Percentiles rank a stretch among this genome's conserved stretches.
Evolutionary conservation across 2,113 vertebrate species (phyloP).

Genomic region (Podarcis muralis): DNA sequence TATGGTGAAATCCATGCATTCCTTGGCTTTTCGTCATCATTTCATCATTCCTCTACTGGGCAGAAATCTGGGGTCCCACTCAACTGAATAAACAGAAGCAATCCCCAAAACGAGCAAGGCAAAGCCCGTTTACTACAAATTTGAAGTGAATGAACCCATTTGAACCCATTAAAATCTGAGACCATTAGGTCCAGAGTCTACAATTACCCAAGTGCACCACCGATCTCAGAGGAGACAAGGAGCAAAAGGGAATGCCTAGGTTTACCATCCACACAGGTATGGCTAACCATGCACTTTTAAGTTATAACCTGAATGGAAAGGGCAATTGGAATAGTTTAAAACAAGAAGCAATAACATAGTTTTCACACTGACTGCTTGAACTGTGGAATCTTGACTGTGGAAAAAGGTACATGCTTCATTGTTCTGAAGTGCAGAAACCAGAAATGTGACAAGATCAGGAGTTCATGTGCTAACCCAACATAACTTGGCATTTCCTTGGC

Average conservation of each 20-base stretch:
- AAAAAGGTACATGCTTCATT: background rate
- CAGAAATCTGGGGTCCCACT: too few relatives aligned
- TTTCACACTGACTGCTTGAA: background rate
- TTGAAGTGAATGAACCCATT: too few relatives aligned
- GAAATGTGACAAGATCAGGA: background rate
- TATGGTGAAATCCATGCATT: background rate
- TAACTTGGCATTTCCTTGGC: conserved; percentile 37
- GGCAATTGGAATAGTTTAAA: background rate
- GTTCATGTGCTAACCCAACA: conserved; percentile 5
- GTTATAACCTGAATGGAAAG: background rate
- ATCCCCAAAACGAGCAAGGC: too few relatives aligned
- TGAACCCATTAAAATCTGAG: background rate
- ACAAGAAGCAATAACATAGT: background rate
- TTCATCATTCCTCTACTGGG: background rate
- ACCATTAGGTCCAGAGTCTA: background rate
- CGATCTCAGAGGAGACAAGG: background rate
- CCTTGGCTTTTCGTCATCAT: background rate
- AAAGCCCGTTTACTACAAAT: too few relatives aligned
- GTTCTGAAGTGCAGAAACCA: conserved; percentile 29
- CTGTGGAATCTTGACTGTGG: background rate
- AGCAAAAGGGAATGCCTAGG: background rate
- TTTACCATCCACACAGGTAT: background rate
- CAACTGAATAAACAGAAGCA: too few relatives aligned
- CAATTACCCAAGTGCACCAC: background rate
- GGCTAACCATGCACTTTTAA: background rate